These are phyloP conservation scores for Tyria jacobaeae DNA, from an alignment of 2,888 invertebrate species.

Conservation along the genomic window DNA sequence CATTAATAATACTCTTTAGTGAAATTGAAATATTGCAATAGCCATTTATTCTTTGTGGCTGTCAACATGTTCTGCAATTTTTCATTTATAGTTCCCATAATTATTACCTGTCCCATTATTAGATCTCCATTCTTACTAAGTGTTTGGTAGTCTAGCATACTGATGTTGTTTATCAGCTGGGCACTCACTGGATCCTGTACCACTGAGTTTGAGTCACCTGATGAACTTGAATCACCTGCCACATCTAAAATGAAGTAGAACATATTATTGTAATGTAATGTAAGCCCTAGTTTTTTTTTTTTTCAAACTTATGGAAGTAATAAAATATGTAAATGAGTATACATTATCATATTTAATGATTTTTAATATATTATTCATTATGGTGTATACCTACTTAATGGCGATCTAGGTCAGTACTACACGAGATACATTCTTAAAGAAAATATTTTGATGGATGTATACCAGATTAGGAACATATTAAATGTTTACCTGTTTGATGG, in stretches of 20 bases:
- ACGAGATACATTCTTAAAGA: not conserved
- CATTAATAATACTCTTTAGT: too few relatives aligned
- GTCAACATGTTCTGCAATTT: too few relatives aligned
- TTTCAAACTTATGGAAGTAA: too few relatives aligned
- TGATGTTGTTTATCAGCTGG: constrained; percentile 84
- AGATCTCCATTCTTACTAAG: constrained; percentile 82
- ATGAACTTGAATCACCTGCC: constrained; percentile 81
- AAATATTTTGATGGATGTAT: not conserved
- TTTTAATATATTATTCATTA: not conserved
- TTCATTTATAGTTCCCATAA: too few relatives aligned
- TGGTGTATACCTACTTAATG: not conserved
- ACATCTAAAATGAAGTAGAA: constrained; percentile 61
- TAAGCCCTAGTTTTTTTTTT: too few relatives aligned
- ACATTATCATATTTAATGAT: not conserved
- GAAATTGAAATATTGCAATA: too few relatives aligned
- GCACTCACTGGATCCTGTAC: constrained; percentile 84
- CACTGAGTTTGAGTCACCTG: constrained; percentile 82
- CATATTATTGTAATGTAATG: not conserved
- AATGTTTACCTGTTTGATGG: constrained; percentile 68
- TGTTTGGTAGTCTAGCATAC: constrained; percentile 84
- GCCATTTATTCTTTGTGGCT: too few relatives aligned
- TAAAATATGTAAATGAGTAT: too few relatives aligned
- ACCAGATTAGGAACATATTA: not conserved
- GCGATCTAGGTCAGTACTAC: not conserved
- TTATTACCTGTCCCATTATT: constrained; percentile 75